phyloP scores from a whole-genome alignment of 2,888 invertebrate genomes.

The Ornithoptera priamus region DNA sequence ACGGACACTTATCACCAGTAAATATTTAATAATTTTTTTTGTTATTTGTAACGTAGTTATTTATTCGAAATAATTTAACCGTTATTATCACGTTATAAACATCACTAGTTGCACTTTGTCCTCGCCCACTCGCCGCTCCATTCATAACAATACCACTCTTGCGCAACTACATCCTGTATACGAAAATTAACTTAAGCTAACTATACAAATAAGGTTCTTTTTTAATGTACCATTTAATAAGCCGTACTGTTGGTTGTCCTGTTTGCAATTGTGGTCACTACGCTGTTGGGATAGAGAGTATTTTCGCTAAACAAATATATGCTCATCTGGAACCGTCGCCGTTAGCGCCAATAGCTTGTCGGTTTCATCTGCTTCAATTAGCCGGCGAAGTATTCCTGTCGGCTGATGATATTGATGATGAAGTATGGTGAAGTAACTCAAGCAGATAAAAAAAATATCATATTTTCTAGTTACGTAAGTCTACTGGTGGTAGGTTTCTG shows the following conservation, averaged over 20 bases:
- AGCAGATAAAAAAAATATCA: no score
- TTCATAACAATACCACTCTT: constrained; percentile 25
- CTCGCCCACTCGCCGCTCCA: constrained; percentile 23
- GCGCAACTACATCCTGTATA: not conserved
- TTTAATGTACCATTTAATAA: not conserved
- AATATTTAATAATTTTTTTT: no score
- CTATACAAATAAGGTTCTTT: not conserved
- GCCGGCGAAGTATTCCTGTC: no score
- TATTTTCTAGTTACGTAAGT: no score
- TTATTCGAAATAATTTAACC: not conserved
- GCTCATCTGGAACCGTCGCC: no score
- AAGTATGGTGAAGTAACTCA: no score
- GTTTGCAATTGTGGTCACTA: not conserved
- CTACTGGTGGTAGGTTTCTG: no score
- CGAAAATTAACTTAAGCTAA: not conserved
- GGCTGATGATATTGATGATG: no score
- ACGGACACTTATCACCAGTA: no score
- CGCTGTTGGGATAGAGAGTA: not conserved
- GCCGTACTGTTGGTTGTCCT: not conserved
- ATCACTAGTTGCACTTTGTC: constrained; percentile 29
- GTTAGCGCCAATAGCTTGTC: no score
- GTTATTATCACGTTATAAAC: not conserved
- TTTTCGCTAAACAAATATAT: constrained; percentile 8
- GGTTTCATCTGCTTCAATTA: no score
- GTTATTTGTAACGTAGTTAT: no score